phyloP scores from a whole-genome alignment of 30 jellyfish, hydroid and myxozoan genomes.

The Cassiopea andromeda region DNA sequence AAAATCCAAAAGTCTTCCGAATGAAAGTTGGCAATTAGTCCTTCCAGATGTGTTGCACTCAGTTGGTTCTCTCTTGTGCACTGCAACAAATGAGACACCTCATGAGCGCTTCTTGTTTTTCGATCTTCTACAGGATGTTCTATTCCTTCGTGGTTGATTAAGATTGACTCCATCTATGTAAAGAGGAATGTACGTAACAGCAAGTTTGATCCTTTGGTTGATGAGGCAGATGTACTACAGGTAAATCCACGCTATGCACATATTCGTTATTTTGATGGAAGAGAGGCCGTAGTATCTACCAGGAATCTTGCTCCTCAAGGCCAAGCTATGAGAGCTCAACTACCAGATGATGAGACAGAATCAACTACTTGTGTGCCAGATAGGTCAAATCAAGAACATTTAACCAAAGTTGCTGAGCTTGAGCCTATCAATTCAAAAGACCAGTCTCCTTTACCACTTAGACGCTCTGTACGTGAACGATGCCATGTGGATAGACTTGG shows the following conservation, averaged over 20 bases:
- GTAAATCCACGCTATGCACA: slow-evolving; percentile 33
- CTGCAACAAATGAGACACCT: slow-evolving; percentile 67
- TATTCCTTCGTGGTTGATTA: slow-evolving; percentile 39
- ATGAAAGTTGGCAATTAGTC: slow-evolving; percentile 25
- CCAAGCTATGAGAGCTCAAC: slow-evolving; percentile 25
- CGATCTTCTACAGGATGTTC: slow-evolving; percentile 34
- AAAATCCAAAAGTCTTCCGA: slow-evolving; percentile 33
- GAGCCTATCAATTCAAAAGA: slow-evolving; percentile 28
- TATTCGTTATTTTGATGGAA: slow-evolving; percentile 28
- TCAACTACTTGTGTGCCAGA: not conserved
- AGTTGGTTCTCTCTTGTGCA: slow-evolving; percentile 37
- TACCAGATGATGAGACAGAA: slow-evolving; percentile 1
- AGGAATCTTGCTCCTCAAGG: slow-evolving; percentile 47
- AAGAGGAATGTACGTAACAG: slow-evolving; percentile 28
- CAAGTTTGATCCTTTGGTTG: slow-evolving; percentile 41
- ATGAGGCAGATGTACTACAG: slow-evolving; percentile 36
- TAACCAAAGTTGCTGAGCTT: slow-evolving; percentile 14
- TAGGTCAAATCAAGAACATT: slow-evolving; percentile 27
- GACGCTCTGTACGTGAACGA: slow-evolving; percentile 33
- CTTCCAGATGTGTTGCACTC: slow-evolving; percentile 63
- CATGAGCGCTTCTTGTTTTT: slow-evolving; percentile 14
- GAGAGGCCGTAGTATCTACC: slow-evolving; percentile 33
- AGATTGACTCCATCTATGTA: slow-evolving; percentile 15
- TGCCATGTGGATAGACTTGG: slow-evolving; percentile 35
- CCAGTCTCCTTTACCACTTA: slow-evolving; percentile 30